These are phyloP conservation scores for Entosphenus tridentatus DNA, from an alignment of 2,113 vertebrate genomes.

Conservation along the genomic window DNA sequence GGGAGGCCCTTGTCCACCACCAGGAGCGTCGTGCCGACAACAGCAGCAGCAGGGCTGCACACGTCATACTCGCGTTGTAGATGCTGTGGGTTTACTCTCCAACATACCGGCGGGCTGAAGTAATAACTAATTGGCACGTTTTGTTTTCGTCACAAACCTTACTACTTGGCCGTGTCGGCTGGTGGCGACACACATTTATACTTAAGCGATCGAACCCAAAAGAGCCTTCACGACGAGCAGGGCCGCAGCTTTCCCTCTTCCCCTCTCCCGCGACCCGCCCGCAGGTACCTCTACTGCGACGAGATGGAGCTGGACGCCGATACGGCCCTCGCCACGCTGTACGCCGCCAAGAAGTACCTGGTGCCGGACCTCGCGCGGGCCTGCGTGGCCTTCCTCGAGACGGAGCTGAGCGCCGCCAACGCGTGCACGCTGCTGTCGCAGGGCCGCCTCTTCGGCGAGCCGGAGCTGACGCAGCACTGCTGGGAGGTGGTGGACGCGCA, in stretches of 20 bases:
- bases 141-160: no score
- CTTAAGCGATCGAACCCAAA: no score
- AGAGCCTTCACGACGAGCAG: background rate
- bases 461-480: constrained; percentile 70
- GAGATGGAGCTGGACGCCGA: constrained; percentile 87
- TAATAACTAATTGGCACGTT: no score
- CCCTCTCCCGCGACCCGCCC: background rate
- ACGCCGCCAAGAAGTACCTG: constrained; percentile 93
- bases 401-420: constrained; percentile 71
- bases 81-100: no score
- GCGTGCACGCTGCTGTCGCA: constrained; percentile 84
- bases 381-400: constrained; percentile 83
- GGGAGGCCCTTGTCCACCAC: no score
- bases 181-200: no score
- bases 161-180: no score
- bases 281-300: constrained; percentile 85
- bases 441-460: constrained; percentile 89
- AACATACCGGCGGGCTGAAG: no score
- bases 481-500: constrained; percentile 96
- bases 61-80: no score
- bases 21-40: no score
- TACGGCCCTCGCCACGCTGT: constrained; percentile 76
- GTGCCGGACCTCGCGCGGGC: constrained; percentile 69
- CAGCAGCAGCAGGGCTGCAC: no score
- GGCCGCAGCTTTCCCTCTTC: background rate